Base-by-base conservation (phyloP, 2,888 invertebrate genomes). In the Ramazzottius varieornatus region DNA sequence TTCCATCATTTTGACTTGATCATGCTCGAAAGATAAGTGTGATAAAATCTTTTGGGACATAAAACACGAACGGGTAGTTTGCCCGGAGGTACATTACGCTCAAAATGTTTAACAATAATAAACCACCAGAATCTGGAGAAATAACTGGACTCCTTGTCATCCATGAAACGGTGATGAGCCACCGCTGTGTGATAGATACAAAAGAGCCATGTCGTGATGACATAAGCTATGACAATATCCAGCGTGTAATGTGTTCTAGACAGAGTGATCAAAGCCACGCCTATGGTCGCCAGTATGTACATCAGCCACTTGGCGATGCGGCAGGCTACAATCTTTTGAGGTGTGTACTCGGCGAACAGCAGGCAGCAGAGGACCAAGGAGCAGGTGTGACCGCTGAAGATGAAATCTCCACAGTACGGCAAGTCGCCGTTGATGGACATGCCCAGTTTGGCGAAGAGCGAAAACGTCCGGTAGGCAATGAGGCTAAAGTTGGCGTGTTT, bases 171-270 rank as follows among this genome's bases (percentile, higher is more conserved):
- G n/a, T n/a, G n/a, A n/a, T n/a, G n/a, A n/a, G n/a, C n/a, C n/a
- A n/a, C n/a, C n/a, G n/a, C n/a, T 20, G 64, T 64, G 64, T 64
- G 64, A 32, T 64, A 64, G 24, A 64, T 32, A 32, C 64, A 32
- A 24, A 32, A 64, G 2, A 64, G 32, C 1, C 24, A 1, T 24
- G 64, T 64, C n/a, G 64, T 64, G 1, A 64, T 8, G 33, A 24
- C 24, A 32, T 64, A 64, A n/a, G 33, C 64, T 24, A 64, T 32
- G 1, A 64, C 24, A 24, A 64, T 32, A 33, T 64, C 64, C 1
- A 64, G 24, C 1, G 64, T 64, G 32, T 64, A 64, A 32, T 64
- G 64, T n/a, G 33, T 33, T 32, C 33, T 32, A 24, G 64, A 64
- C 32, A 64, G 29, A 29, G 33, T 33, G 2, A 64, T 24, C 2